Base-by-base conservation (phyloP, 1,140 invertebrate genomes). In the Heliconius hermathena region DNA sequence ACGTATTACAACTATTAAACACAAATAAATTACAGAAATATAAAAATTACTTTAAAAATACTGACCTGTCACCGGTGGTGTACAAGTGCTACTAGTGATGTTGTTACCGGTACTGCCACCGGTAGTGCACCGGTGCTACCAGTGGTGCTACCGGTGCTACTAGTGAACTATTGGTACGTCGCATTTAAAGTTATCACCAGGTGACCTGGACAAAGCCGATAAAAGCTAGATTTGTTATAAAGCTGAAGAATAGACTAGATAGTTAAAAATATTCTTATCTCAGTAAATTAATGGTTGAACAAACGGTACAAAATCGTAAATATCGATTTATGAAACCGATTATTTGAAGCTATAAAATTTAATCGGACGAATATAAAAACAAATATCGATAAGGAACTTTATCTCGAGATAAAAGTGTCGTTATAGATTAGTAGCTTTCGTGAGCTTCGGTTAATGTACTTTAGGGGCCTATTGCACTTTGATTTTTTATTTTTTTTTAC, bases 361-460 rank as follows among this genome's bases (percentile, higher is more conserved):
- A 66, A 66, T 22, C 60, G 4, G 20, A 66, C 13, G 11, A 16
- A 66, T 66, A 66, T 66, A 66, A 66, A 60, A 66, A 66, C 26
- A 66, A 66, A 66, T 66, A 29, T 66, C 60, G 60, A 66, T 66
- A 66, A 66, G 60, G 22, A 29, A 29, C 60, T 66, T 66, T 66
- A 66, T 29, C 60, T 66, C 26, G 26, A 66, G 60, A 66, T 66
- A 66, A 66, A n/a, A 66, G 22, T 29, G 26, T 29, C 60, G 26
- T 66, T 66, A 26, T 29, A 66, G 60, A 66, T 66, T 66, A 66
- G 60, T 66, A 66, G 9, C 60, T 66, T 66, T 66, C 22, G 22
- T 29, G 60, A 66, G 26, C 26, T 29, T 66, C 60, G 60, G 22
- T 66, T 66, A 29, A 66, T 66, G 60, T 66, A 26, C 60, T 29